Evolutionary conservation across 2,797 vertebrate species (phyloP).

Genomic region (Crocidura indochinensis): DNA sequence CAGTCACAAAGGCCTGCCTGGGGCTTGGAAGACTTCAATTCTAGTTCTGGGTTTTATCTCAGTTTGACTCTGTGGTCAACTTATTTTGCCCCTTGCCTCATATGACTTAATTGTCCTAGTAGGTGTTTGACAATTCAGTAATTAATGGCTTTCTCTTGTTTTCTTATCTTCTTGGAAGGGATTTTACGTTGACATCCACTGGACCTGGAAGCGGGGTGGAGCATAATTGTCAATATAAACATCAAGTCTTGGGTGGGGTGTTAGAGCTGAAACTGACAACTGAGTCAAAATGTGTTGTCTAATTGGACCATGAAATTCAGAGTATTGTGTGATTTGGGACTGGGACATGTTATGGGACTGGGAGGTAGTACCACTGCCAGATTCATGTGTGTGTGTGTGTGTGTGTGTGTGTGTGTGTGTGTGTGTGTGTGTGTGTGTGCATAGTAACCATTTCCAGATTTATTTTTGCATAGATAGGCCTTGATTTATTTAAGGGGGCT

Average conservation of each 20-base stretch:
- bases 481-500: not conserved
- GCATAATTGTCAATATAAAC: not conserved
- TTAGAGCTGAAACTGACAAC: not conserved
- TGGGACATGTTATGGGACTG: not conserved
- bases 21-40: not conserved
- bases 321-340: not conserved
- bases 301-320: not conserved
- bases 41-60: slow-evolving; percentile 54
- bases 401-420: not conserved
- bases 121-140: not conserved
- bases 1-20: not conserved
- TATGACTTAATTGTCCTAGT: not conserved
- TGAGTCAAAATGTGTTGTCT: not conserved
- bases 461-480: not conserved
- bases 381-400: not conserved
- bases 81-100: not conserved
- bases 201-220: not conserved
- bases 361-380: not conserved
- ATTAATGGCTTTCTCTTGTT: slow-evolving; percentile 17
- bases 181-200: not conserved
- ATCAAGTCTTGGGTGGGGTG: not conserved
- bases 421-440: no score
- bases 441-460: not conserved
- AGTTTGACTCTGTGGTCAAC: not conserved
- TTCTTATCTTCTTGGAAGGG: not conserved